These are phyloP conservation scores for Drosophila neonasuta DNA, from an alignment of 2,888 invertebrate species.

Conservation along the genomic window DNA sequence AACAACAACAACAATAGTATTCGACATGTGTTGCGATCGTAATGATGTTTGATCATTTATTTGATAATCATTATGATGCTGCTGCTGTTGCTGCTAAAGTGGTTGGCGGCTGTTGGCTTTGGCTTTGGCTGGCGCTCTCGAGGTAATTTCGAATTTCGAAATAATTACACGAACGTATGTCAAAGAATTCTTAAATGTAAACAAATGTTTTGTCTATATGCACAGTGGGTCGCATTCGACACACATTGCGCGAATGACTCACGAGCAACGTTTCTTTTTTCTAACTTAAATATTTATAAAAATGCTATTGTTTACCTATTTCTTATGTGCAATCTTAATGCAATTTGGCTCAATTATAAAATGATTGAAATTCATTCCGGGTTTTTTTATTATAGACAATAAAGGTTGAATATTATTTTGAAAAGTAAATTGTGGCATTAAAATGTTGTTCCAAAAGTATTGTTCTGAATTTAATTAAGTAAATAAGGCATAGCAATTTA, in stretches of 20 bases:
- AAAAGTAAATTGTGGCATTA: too few species aligned
- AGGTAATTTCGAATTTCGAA: slow-evolving; percentile 70
- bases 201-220: slow-evolving; percentile 38
- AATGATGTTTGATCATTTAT: slow-evolving; percentile 44
- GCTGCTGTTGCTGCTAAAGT: slow-evolving; percentile 24
- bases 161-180: slow-evolving; percentile 64
- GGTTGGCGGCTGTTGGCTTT: slow-evolving; percentile 23
- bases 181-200: slow-evolving; percentile 59
- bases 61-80: slow-evolving; percentile 21
- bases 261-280: not conserved
- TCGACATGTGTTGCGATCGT: slow-evolving; percentile 28
- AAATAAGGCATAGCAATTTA: too few species aligned
- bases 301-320: too few species aligned
- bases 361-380: too few species aligned
- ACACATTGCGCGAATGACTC: not conserved
- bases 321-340: too few species aligned
- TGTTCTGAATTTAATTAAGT: too few species aligned
- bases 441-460: too few species aligned
- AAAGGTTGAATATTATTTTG: too few species aligned
- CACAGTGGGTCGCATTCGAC: slow-evolving; percentile 34
- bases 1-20: slow-evolving; percentile 19
- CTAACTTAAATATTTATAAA: too few species aligned
- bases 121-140: slow-evolving; percentile 40
- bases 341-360: too few species aligned
- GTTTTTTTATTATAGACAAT: too few species aligned